These are phyloP conservation scores for Pollenia labialis DNA, from an alignment of 2,888 invertebrate genomes.

Conservation along the genomic window DNA sequence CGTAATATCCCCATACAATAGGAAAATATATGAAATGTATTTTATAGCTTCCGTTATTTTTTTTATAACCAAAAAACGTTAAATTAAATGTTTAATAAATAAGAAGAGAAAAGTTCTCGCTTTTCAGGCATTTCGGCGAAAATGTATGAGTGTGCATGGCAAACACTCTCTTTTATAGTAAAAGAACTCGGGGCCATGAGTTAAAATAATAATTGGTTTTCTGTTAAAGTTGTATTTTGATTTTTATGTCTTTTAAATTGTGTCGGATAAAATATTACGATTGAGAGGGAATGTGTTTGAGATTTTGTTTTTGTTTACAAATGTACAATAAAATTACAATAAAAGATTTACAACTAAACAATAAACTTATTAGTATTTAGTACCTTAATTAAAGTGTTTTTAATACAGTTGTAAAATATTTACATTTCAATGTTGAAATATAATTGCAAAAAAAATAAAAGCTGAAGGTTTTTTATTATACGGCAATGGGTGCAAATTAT, in stretches of 20 bases:
- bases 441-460: slow-evolving; percentile 27
- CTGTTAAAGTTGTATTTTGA: slow-evolving; percentile 2
- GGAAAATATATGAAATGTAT: slow-evolving; percentile 8
- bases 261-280: slow-evolving; percentile 1
- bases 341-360: slow-evolving; percentile 9
- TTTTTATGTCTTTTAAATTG: slow-evolving; percentile 40
- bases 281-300: neutral
- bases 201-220: slow-evolving; percentile 49
- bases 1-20: slow-evolving; percentile 29
- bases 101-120: too few species aligned
- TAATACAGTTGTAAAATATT: neutral
- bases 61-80: neutral
- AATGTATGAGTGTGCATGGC: neutral
- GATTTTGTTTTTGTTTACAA: too few species aligned
- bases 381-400: slow-evolving; percentile 47
- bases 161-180: too few species aligned
- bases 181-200: neutral
- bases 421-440: slow-evolving; percentile 34
- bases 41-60: slow-evolving; percentile 42
- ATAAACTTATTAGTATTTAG: slow-evolving; percentile 53
- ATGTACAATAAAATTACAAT: neutral
- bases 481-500: too few species aligned
- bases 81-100: too few species aligned
- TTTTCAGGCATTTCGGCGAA: too few species aligned
- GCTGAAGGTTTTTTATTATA: slow-evolving; percentile 20